These are phyloP conservation scores for Odontomyia ornata DNA, from an alignment of 2,888 invertebrate genomes.

Conservation along the genomic window DNA sequence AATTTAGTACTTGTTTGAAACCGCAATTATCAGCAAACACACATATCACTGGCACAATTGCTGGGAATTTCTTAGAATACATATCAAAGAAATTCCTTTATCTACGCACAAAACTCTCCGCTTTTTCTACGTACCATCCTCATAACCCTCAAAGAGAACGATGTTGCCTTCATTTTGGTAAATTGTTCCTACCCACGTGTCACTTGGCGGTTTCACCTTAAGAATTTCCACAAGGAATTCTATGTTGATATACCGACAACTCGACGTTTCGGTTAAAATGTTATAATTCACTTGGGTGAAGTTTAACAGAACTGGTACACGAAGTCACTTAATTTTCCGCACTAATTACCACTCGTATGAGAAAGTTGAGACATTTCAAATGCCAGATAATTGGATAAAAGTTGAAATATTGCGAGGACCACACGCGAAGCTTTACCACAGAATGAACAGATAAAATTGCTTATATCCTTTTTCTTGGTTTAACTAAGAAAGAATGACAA, in stretches of 20 bases:
- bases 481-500: too few relatives aligned
- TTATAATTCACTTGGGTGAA: background rate
- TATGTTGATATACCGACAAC: background rate
- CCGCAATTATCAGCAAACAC: too few relatives aligned
- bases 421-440: too few relatives aligned
- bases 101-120: too few relatives aligned
- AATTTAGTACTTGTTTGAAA: too few relatives aligned
- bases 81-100: too few relatives aligned
- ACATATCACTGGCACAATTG: too few relatives aligned
- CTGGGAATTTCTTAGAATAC: too few relatives aligned
- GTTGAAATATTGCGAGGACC: too few relatives aligned
- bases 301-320: background rate
- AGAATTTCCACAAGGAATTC: background rate
- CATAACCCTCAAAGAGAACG: slow-evolving; percentile 48
- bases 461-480: too few relatives aligned
- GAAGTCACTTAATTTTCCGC: slow-evolving; percentile 23
- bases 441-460: background rate
- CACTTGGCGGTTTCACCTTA: background rate
- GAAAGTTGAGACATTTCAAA: background rate
- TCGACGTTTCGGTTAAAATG: background rate
- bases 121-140: slow-evolving; percentile 39
- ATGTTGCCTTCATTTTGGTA: slow-evolving; percentile 46
- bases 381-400: background rate
- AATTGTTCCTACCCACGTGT: slow-evolving; percentile 3
- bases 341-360: slow-evolving; percentile 1